These are phyloP conservation scores for Paracanthobrama guichenoti DNA, from an alignment of 2,113 vertebrate genomes.

Conservation along the genomic window DNA sequence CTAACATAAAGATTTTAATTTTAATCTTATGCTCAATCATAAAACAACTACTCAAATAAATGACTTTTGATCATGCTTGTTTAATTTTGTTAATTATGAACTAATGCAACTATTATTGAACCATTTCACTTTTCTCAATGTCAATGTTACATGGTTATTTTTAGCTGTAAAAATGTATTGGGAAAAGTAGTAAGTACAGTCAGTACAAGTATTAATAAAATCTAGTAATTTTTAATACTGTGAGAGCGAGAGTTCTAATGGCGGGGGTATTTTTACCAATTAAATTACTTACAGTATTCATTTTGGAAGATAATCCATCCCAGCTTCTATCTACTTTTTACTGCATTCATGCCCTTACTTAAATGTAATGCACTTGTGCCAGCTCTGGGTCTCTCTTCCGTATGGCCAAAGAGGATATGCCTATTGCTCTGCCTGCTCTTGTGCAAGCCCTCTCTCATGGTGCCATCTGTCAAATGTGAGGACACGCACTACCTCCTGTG, in stretches of 20 bases:
- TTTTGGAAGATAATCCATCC: neutral
- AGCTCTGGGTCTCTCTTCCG: constrained; percentile 5
- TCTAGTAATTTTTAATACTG: too few species aligned
- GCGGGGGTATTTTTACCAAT: neutral
- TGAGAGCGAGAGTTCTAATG: too few species aligned
- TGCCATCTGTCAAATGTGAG: constrained; percentile 65
- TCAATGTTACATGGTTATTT: neutral
- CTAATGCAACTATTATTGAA: neutral
- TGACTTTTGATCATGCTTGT: neutral
- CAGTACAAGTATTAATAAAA: neutral
- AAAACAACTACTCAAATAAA: neutral
- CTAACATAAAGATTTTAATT: neutral
- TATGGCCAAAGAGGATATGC: constrained; percentile 29
- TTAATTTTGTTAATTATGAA: neutral
- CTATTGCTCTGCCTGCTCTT: constrained; percentile 46
- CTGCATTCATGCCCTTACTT: neutral
- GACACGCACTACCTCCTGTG: neutral
- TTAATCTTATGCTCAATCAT: neutral
- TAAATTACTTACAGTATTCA: neutral
- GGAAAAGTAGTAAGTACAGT: neutral
- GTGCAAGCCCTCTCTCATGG: constrained; percentile 14
- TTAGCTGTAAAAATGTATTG: neutral
- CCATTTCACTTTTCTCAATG: neutral
- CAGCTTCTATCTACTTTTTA: neutral
- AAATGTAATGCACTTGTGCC: neutral